Percentiles rank a stretch among this genome's conserved stretches.
Conservation (phyloP, 2,888 invertebrate genomes). For the Melieria crassipennis region DNA sequence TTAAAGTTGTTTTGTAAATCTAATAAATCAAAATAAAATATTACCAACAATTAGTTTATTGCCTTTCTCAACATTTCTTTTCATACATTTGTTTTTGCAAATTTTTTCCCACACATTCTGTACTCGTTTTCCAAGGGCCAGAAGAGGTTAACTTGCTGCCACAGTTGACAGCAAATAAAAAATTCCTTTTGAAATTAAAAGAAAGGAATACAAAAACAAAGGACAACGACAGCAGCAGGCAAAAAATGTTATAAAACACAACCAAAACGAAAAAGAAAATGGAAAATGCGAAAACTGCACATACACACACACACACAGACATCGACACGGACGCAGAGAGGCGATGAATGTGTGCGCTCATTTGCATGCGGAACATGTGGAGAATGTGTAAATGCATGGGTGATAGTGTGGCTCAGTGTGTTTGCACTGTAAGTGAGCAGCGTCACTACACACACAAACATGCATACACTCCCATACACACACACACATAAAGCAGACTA, state of each 20-base stretch:
- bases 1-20: too few species aligned
- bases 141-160: too few species aligned
- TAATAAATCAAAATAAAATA: too few species aligned
- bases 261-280: background rate
- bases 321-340: background rate
- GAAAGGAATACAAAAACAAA: background rate
- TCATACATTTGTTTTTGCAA: too few species aligned
- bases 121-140: too few species aligned
- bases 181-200: too few species aligned
- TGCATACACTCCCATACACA: background rate
- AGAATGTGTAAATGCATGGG: background rate
- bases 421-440: background rate
- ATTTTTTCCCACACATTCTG: too few species aligned
- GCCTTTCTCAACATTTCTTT: too few species aligned
- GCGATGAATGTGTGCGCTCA: too few species aligned
- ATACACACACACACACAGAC: background rate
- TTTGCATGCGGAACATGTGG: too few species aligned
- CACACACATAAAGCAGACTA: background rate
- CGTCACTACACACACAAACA: background rate
- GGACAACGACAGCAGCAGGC: conserved; percentile 12
- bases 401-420: background rate
- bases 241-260: background rate
- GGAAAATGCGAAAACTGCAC: background rate
- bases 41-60: too few species aligned
- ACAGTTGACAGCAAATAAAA: too few species aligned